A percentile compares a stretch with the other conserved stretches of the same genome.
phyloP scores from a whole-genome alignment of 2,888 invertebrate species.

The Dexiosoma caninum region DNA sequence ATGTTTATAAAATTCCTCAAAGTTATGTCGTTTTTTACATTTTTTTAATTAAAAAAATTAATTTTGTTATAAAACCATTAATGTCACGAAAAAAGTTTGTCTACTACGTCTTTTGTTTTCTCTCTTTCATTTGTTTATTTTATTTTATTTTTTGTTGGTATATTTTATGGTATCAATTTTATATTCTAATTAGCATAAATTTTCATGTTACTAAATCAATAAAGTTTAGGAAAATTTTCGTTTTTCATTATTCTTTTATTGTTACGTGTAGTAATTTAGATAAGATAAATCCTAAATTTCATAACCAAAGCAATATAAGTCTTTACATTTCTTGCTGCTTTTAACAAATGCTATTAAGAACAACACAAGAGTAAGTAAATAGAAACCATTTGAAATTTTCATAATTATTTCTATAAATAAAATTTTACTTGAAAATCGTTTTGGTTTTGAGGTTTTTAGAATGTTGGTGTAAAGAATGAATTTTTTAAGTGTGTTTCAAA shows the following conservation, averaged over 20 bases:
- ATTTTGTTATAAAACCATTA: too few relatives aligned
- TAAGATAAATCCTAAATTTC: slow-evolving; percentile 30
- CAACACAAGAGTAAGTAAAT: slow-evolving; percentile 3
- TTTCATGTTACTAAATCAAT: slow-evolving; percentile 55
- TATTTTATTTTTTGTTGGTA: background rate
- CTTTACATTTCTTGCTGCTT: slow-evolving; percentile 22
- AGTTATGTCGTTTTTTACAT: too few relatives aligned
- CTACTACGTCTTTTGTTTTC: slow-evolving; percentile 46
- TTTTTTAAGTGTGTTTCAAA: background rate
- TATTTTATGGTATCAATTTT: slow-evolving; percentile 26
- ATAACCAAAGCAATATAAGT: slow-evolving; percentile 41
- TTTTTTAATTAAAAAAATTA: too few relatives aligned
- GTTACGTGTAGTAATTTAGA: background rate
- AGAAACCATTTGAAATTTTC: background rate
- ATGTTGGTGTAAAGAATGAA: slow-evolving; percentile 15
- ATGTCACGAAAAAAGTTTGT: background rate
- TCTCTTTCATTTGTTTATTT: too few relatives aligned
- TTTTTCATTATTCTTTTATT: background rate
- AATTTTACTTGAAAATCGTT: slow-evolving; percentile 47
- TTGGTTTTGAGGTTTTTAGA: slow-evolving; percentile 8
- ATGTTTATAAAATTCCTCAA: too few relatives aligned
- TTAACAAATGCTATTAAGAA: slow-evolving; percentile 46
- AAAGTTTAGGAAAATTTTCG: slow-evolving; percentile 30
- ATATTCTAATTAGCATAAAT: slow-evolving; percentile 60
- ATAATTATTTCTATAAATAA: background rate